Conservation (phyloP, 2,888 invertebrate species). For the Coleophora deauratella region DNA sequence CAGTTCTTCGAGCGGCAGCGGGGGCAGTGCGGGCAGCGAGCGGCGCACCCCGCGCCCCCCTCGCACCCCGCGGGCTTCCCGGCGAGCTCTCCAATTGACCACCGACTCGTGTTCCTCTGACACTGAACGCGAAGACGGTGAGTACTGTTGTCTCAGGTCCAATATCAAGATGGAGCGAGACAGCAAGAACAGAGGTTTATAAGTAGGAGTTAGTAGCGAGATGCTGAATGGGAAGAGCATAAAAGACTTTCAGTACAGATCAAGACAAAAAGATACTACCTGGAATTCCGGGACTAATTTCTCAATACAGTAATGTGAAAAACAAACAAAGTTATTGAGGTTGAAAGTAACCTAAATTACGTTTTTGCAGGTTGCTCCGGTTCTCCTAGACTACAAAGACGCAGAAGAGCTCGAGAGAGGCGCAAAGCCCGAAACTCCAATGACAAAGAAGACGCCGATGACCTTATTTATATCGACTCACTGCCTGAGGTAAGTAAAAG, state of each 20-base stretch:
- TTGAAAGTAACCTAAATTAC: no score
- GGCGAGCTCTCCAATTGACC: conserved; percentile 11
- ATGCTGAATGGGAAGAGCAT: no score
- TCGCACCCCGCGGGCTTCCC: conserved; percentile 48
- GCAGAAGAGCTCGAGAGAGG: conserved; percentile 75
- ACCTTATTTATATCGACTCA: conserved; percentile 87
- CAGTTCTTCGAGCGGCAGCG: conserved; percentile 33
- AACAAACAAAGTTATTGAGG: no score
- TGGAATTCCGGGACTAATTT: no score
- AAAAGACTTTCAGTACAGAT: no score
- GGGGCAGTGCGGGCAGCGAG: conserved; percentile 27
- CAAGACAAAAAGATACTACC: no score
- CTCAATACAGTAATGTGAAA: no score
- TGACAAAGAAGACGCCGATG: conserved; percentile 72
- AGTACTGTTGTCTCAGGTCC: not conserved
- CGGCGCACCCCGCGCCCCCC: conserved; percentile 21
- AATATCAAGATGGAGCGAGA: no score
- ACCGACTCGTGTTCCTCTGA: conserved; percentile 72
- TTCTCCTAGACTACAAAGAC: conserved; percentile 86
- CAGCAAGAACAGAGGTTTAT: no score
- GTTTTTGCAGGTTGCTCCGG: conserved; percentile 75
- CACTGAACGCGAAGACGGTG: conserved; percentile 73
- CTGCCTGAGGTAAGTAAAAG: conserved; percentile 88
- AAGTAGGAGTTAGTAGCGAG: no score
- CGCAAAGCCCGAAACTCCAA: conserved; percentile 51